phyloP scores from a whole-genome alignment of 2,888 invertebrate species.

The Thecophora atra region DNA sequence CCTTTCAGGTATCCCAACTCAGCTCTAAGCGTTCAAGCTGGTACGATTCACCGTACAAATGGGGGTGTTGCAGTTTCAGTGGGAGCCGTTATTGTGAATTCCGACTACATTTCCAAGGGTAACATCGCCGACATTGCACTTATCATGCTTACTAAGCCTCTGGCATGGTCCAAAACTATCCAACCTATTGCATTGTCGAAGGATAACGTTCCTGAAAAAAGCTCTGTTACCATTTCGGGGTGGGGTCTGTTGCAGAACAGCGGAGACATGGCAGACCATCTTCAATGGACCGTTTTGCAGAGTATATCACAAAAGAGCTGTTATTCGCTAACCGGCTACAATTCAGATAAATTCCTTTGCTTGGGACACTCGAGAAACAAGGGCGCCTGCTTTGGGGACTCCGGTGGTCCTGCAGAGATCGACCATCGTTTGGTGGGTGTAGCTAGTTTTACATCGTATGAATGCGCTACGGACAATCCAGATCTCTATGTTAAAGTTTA shows the following conservation, averaged over 20 bases:
- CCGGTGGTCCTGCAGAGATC: not conserved
- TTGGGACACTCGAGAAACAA: not conserved
- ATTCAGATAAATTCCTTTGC: not conserved
- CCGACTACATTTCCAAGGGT: constrained; percentile 41
- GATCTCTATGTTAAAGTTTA: not conserved
- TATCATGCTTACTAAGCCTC: constrained; percentile 48
- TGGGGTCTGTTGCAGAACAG: constrained; percentile 52
- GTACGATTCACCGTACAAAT: constrained; percentile 55
- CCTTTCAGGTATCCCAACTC: constrained; percentile 53
- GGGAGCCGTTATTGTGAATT: constrained; percentile 49
- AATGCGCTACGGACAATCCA: not conserved
- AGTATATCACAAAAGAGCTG: not conserved
- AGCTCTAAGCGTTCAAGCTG: constrained; percentile 56
- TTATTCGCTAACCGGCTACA: not conserved
- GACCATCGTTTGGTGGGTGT: not conserved
- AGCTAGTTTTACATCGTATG: too few species aligned
- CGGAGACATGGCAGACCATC: constrained; percentile 13
- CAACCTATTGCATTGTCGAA: constrained; percentile 48
- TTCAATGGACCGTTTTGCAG: not conserved
- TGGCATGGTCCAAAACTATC: constrained; percentile 48
- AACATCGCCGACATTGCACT: constrained; percentile 56
- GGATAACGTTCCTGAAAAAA: constrained; percentile 44
- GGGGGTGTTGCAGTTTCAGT: constrained; percentile 54
- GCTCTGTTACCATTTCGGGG: constrained; percentile 54
- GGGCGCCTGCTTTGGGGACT: not conserved